Conservation (phyloP, 2,797 vertebrate species). For the Ctenopoma kingsleyae region DNA sequence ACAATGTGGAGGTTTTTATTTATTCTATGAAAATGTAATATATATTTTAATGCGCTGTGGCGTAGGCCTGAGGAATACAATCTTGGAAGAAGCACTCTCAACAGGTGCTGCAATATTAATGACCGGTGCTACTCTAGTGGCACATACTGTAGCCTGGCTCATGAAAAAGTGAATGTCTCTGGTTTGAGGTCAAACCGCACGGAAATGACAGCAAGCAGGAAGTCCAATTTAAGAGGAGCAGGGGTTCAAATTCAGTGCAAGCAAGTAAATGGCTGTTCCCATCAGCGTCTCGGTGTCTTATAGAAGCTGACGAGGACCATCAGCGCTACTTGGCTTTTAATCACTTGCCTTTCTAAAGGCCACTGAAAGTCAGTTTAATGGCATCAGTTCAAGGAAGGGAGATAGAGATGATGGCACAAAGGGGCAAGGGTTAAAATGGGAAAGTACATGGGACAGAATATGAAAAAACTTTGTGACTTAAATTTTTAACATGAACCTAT, state of each 20-base stretch:
- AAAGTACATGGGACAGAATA: conserved; percentile 1
- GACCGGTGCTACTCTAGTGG: conserved; percentile 55
- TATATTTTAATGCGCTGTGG: conserved; percentile 75
- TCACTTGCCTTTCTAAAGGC: conserved; percentile 48
- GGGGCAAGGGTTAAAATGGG: conserved; percentile 27
- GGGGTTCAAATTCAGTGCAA: conserved; percentile 65
- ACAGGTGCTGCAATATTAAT: conserved; percentile 85
- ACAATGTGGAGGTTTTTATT: conserved; percentile 65
- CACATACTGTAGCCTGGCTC: conserved; percentile 50
- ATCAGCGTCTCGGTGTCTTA: conserved; percentile 51
- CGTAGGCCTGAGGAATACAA: conserved; percentile 69
- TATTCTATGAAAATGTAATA: conserved; percentile 77
- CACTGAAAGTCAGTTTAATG: conserved; percentile 52
- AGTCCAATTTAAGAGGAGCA: conserved; percentile 53
- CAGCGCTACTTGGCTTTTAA: conserved; percentile 70
- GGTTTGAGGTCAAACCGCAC: conserved; percentile 63
- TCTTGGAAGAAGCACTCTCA: conserved; percentile 75
- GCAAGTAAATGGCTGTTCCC: conserved; percentile 41
- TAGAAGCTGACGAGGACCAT: conserved; percentile 54
- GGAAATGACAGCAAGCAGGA: conserved; percentile 55
- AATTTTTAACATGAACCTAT: conserved; percentile 13
- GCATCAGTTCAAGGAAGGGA: conserved; percentile 9
- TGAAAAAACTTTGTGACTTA: neutral
- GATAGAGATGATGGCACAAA: neutral
- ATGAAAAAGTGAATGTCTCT: conserved; percentile 77